These are phyloP conservation scores for Mobula hypostoma DNA, from an alignment of 2,113 vertebrate species.

Conservation along the genomic window DNA sequence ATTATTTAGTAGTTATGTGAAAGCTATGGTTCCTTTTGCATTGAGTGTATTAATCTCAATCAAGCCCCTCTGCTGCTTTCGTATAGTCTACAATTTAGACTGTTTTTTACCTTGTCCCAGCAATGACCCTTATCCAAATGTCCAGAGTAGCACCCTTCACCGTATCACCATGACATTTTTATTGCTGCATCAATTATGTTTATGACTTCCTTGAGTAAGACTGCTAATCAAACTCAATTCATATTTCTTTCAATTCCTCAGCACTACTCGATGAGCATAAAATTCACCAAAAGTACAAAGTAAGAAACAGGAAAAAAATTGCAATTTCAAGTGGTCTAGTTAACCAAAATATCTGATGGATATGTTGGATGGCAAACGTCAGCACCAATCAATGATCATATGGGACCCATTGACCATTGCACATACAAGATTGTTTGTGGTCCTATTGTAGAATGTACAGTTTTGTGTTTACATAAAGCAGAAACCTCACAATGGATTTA, in stretches of 20 bases:
- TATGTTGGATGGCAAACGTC: not conserved
- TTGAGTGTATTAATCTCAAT: not conserved
- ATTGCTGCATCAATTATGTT: slow-evolving; percentile 24
- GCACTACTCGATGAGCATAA: not conserved
- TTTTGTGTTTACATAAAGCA: slow-evolving; percentile 11
- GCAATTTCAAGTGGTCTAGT: not conserved
- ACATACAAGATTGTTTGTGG: slow-evolving; percentile 10
- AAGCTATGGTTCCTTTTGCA: not conserved
- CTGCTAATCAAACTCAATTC: slow-evolving; percentile 21
- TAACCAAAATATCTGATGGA: not conserved
- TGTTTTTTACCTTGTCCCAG: not conserved
- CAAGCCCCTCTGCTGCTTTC: not conserved
- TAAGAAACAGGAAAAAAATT: slow-evolving; percentile 12
- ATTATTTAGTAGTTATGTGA: not conserved
- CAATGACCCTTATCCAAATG: slow-evolving; percentile 11
- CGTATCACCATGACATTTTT: slow-evolving; percentile 17
- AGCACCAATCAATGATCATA: not conserved
- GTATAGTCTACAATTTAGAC: not conserved
- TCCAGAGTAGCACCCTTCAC: not conserved
- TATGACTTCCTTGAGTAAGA: slow-evolving; percentile 10
- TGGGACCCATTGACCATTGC: not conserved
- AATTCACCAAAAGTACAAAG: slow-evolving; percentile 3
- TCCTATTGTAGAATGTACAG: not conserved
- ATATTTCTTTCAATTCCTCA: slow-evolving; percentile 1
- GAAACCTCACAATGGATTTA: slow-evolving; percentile 31